These are phyloP conservation scores for Acanthochromis polyacanthus DNA, from an alignment of 2,113 vertebrate species.

Conservation along the genomic window DNA sequence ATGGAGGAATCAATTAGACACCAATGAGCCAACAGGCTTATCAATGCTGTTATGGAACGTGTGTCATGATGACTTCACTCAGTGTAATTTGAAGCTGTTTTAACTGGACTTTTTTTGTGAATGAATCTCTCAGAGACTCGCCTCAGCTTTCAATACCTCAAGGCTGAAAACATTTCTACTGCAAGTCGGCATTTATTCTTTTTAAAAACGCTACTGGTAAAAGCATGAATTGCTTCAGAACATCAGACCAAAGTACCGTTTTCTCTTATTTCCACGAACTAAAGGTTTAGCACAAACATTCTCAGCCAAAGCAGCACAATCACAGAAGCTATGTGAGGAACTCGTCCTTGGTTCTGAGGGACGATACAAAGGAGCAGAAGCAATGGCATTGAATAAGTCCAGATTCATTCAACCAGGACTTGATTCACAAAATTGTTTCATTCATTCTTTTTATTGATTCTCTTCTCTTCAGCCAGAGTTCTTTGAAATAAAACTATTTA, in stretches of 20 bases:
- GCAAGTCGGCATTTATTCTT: neutral
- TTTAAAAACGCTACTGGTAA: neutral
- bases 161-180: neutral
- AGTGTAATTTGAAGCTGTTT: no score
- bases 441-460: neutral
- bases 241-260: neutral
- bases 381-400: conserved; percentile 1
- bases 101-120: no score
- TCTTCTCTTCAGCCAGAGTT: neutral
- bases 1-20: no score
- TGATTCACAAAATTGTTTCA: conserved; percentile 11
- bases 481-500: no score
- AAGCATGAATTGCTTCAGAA: conserved; percentile 11
- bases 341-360: conserved; percentile 5
- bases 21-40: no score
- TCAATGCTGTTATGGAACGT: no score
- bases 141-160: neutral
- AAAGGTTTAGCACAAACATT: conserved; percentile 13
- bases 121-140: no score
- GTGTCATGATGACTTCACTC: no score
- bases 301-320: conserved; percentile 2
- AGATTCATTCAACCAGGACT: conserved; percentile 13
- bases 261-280: neutral
- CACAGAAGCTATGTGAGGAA: neutral
- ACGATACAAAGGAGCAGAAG: conserved; percentile 13